Base-by-base conservation (phyloP, 2,797 vertebrate species). In the Tokudaia muenninki region DNA sequence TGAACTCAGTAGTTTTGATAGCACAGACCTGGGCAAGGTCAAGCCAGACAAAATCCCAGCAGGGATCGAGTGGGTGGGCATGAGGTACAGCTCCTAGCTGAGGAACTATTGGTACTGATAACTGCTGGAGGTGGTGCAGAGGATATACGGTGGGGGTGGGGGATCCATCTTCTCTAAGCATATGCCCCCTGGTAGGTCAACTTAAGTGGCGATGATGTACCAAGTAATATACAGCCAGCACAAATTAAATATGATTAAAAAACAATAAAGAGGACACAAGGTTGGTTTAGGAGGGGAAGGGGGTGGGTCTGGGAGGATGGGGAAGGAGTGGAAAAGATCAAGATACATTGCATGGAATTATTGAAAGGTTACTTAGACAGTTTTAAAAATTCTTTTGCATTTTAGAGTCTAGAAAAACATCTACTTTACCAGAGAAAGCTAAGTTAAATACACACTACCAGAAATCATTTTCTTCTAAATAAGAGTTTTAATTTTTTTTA, bases 401-500 rank as follows among this genome's bases (percentile, higher is more conserved):
- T 50, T 75, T 44, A 29, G 95, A 61, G 70, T 37, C 63, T 34
- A 79, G 11, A 29, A 41, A 22, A 6, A 17, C 3, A 81, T 47
- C 57, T 86, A 37, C 88, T 55, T 91, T 41, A 57, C 16, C n/a
- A 57, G 75, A 10, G 44, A 50, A 74, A 52, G 74, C 86, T 63
- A 63, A 57, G 41, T 50, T 5, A 24, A 72, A 19, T 37, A 2
- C 26, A 3, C 3, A 10, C 16, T 16, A 0, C 0, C 11, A 55
- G 57, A 24, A 1, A 70, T 21, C 11, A 61, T 70, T 52, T 6
- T 24, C 19, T 31, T 29, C 13, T 1, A 0, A 14, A 3, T 12
- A 7, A 81, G 19, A n/a, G 24, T 21, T 57, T 57, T 55, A n/a
- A 1, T 10, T 87, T 34, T 17, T 16, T 29, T 29, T 1, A 13